phyloP scores from a whole-genome alignment of 2,797 vertebrate genomes.

The Cygnus olor region DNA sequence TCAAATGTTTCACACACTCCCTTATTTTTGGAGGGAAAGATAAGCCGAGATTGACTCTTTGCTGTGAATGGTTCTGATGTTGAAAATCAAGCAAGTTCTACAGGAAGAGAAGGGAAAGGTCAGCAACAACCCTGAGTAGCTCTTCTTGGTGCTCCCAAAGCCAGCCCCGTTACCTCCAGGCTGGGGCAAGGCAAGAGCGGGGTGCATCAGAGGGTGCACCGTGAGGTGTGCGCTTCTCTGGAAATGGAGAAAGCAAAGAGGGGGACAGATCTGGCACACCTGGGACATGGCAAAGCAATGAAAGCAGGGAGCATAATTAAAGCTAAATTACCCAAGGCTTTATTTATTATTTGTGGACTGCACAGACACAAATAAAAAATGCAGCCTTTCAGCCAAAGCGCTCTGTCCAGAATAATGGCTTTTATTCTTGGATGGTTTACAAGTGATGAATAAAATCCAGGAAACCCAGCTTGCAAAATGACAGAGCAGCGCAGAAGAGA shows the following conservation, averaged over 20 bases:
- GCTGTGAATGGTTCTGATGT: not conserved
- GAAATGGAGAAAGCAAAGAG: not conserved
- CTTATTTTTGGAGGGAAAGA: not conserved
- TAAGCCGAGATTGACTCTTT: not conserved
- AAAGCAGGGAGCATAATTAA: conserved; percentile 41
- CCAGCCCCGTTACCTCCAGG: not conserved
- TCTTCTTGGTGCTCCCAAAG: not conserved
- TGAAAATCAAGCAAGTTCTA: not conserved
- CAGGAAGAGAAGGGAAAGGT: not conserved
- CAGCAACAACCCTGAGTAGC: not conserved
- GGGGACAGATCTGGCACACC: not conserved
- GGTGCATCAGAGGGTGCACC: not conserved
- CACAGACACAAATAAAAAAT: conserved; percentile 34
- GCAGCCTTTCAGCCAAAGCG: conserved; percentile 26
- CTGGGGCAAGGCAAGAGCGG: not conserved
- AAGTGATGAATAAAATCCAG: not conserved
- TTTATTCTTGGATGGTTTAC: not conserved
- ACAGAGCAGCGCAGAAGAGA: not conserved
- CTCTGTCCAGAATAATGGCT: conserved; percentile 24
- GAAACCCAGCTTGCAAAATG: not conserved
- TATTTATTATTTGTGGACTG: conserved; percentile 56
- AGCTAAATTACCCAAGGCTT: not conserved
- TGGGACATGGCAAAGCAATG: not conserved
- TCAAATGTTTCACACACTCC: accelerated
- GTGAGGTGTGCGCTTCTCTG: not conserved